Percentiles rank a stretch among this genome's conserved stretches.
Conservation (phyloP, 2,113 vertebrate genomes). For the Panurus biarmicus region DNA sequence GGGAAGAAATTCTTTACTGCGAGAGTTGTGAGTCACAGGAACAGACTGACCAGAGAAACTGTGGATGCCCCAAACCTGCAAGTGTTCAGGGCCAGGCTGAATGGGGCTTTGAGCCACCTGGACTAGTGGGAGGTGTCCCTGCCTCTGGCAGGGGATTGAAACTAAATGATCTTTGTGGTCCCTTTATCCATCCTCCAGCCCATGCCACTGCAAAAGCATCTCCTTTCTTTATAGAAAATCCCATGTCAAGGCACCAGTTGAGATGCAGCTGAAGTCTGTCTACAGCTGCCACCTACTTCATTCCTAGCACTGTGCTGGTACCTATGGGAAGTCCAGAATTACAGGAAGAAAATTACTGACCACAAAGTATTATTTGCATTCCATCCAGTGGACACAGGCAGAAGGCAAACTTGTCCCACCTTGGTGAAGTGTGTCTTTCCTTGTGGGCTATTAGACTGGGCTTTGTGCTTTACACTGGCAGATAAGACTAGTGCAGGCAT, state of each 20-base stretch:
- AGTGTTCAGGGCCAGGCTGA: neutral
- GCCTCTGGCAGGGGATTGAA: fast-evolving
- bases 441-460: neutral
- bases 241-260: neutral
- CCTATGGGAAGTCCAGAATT: neutral
- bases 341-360: neutral
- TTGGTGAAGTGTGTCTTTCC: neutral
- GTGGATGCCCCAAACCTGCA: neutral
- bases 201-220: neutral
- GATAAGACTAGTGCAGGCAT: neutral
- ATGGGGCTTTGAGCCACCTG: neutral
- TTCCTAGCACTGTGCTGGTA: neutral
- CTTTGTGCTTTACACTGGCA: neutral
- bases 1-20: neutral
- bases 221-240: neutral
- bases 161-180: neutral
- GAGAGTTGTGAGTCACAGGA: neutral
- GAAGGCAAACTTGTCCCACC: neutral
- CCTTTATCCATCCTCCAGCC: neutral
- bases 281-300: neutral
- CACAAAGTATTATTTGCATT: neutral
- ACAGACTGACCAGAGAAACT: neutral
- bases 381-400: neutral
- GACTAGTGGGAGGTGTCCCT: neutral
- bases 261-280: neutral